Evolutionary conservation across 2,797 vertebrate genomes (phyloP).

Genomic region (Argya squamiceps): DNA sequence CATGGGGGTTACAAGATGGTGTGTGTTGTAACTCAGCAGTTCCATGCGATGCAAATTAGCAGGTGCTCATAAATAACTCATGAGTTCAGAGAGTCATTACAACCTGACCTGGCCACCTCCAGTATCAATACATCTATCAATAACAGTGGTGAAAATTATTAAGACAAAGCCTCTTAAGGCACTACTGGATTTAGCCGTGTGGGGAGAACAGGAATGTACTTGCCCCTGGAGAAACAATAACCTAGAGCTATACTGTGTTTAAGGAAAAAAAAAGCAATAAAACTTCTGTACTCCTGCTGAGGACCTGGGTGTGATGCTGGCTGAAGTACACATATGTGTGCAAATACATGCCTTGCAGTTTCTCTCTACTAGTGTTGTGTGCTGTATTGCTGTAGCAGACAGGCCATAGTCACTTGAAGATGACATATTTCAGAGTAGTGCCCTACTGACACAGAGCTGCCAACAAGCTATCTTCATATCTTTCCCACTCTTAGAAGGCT

Average conservation of each 20-base stretch:
- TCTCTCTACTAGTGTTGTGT: not conserved
- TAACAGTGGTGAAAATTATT: conserved; percentile 25
- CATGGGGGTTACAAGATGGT: not conserved
- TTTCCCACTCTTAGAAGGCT: not conserved
- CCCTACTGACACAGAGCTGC: not conserved
- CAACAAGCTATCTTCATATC: not conserved
- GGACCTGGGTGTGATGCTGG: not conserved
- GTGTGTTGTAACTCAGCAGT: not conserved
- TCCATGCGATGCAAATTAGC: not conserved
- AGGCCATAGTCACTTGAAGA: not conserved
- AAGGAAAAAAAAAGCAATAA: not conserved
- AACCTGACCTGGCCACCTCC: not conserved
- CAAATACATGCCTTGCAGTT: not conserved
- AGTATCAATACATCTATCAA: conserved; percentile 36
- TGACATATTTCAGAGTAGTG: not conserved
- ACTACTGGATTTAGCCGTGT: not conserved
- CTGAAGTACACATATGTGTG: not conserved
- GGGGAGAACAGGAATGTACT: not conserved
- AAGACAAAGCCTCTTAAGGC: conserved; percentile 1
- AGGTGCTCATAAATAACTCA: conserved; percentile 17
- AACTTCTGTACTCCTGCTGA: not conserved
- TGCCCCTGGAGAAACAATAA: not conserved
- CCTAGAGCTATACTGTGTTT: not conserved
- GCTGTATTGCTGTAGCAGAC: not conserved
- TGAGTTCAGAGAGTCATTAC: conserved; percentile 1